Evolutionary conservation across 2,797 vertebrate species (phyloP).

Genomic region (Eupleurogrammus muticus): DNA sequence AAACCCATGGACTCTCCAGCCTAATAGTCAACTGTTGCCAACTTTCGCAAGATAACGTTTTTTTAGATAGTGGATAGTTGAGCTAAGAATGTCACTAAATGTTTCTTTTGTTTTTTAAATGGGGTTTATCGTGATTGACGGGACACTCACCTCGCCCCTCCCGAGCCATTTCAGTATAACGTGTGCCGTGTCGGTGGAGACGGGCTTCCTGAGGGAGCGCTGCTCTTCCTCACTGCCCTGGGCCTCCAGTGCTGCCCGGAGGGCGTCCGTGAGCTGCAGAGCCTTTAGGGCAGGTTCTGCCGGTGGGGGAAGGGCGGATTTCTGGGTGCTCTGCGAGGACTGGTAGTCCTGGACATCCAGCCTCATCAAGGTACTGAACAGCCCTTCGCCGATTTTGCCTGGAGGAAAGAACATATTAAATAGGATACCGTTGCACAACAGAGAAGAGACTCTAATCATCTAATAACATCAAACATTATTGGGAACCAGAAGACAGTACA

Average conservation of each 20-base stretch:
- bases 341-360: slow-evolving; percentile 42
- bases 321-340: slow-evolving; percentile 15
- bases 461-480: background rate
- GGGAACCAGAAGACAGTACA: background rate
- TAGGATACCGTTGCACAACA: background rate
- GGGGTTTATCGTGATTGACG: background rate
- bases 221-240: slow-evolving; percentile 82
- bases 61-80: slow-evolving; percentile 3
- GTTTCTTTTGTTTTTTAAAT: background rate
- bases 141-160: slow-evolving; percentile 83
- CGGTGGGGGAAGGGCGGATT: slow-evolving; percentile 63
- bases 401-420: slow-evolving; percentile 22
- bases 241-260: slow-evolving; percentile 85
- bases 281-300: slow-evolving; percentile 82
- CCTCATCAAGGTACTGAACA: slow-evolving; percentile 76
- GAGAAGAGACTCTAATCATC: background rate
- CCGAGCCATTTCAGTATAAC: slow-evolving; percentile 87
- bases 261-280: slow-evolving; percentile 88
- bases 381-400: slow-evolving; percentile 85
- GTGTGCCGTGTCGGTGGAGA: slow-evolving; percentile 83
- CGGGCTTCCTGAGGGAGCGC: slow-evolving; percentile 82
- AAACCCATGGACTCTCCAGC: slow-evolving; percentile 23
- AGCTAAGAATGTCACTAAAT: slow-evolving; percentile 14
- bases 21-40: background rate
- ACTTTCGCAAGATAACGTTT: background rate